Evolutionary conservation across 2,797 vertebrate species (phyloP).

Genomic region (Lutjanus argentimaculatus): DNA sequence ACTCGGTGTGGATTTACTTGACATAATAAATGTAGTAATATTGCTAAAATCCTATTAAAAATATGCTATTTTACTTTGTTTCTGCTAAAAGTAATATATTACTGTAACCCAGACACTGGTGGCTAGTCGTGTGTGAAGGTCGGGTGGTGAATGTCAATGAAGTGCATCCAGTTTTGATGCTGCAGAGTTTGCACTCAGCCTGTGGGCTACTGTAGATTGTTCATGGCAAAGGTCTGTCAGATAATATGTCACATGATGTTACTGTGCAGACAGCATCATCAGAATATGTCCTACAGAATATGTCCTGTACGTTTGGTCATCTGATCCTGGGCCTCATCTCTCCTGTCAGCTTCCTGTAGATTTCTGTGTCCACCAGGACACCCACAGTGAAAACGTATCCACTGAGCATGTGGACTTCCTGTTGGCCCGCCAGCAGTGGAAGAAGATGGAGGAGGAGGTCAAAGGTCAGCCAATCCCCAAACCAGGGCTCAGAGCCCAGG

Average conservation of each 20-base stretch:
- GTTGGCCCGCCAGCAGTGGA: constrained; percentile 81
- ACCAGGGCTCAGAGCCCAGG: constrained; percentile 68
- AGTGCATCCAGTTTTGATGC: background rate
- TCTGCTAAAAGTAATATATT: too few species aligned
- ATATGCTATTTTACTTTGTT: too few species aligned
- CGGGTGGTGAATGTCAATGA: background rate
- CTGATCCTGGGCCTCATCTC: background rate
- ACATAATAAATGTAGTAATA: too few species aligned
- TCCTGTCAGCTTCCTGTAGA: constrained; percentile 69
- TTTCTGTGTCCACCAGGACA: constrained; percentile 68
- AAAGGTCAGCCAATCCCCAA: constrained; percentile 73
- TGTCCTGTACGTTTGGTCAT: background rate
- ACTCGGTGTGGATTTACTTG: too few species aligned
- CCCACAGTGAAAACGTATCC: constrained; percentile 75
- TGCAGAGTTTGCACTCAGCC: background rate
- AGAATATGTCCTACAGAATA: background rate
- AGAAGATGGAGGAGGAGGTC: constrained; percentile 82
- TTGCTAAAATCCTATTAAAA: too few species aligned
- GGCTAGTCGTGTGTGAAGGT: background rate
- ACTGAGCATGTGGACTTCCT: constrained; percentile 82
- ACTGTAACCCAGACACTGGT: too few species aligned
- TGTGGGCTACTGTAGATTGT: background rate
- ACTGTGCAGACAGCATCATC: background rate
- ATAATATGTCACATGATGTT: background rate
- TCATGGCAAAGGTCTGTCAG: background rate